These are phyloP conservation scores for Ochropleura leucogaster DNA, from an alignment of 2,888 invertebrate genomes.

Conservation along the genomic window DNA sequence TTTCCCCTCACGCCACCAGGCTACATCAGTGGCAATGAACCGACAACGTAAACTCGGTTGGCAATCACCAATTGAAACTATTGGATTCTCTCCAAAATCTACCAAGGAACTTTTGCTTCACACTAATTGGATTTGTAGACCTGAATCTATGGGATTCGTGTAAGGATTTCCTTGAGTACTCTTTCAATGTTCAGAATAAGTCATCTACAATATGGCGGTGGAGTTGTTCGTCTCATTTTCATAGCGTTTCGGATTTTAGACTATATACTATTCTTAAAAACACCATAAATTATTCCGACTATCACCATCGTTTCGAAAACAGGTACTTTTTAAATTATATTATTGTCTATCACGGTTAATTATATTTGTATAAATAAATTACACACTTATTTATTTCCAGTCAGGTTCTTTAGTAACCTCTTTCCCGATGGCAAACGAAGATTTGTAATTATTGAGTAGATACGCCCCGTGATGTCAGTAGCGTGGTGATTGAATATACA, in stretches of 20 bases:
- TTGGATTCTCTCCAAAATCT: constrained; percentile 84
- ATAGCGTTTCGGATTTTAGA: background rate
- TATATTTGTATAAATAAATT: background rate
- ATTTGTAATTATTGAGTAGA: too few relatives aligned
- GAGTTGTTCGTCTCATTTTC: background rate
- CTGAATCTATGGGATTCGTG: constrained; percentile 68
- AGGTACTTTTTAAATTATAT: background rate
- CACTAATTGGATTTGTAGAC: constrained; percentile 87
- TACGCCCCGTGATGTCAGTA: too few relatives aligned
- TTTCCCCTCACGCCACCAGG: constrained; percentile 74
- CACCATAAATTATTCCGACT: background rate
- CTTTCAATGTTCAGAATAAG: background rate
- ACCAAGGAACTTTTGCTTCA: constrained; percentile 80
- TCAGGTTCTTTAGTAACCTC: background rate
- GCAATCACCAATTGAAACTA: constrained; percentile 81
- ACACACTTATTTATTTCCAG: background rate
- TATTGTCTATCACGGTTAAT: background rate
- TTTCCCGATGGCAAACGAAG: background rate
- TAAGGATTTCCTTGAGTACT: constrained; percentile 39
- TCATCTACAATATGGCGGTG: background rate
- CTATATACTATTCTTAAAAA: too few relatives aligned
- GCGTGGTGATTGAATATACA: too few relatives aligned
- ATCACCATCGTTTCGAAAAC: background rate
- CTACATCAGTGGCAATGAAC: constrained; percentile 79
- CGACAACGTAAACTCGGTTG: constrained; percentile 71